phyloP scores from a whole-genome alignment of 2,888 invertebrate species.

The Andricus curvator region DNA sequence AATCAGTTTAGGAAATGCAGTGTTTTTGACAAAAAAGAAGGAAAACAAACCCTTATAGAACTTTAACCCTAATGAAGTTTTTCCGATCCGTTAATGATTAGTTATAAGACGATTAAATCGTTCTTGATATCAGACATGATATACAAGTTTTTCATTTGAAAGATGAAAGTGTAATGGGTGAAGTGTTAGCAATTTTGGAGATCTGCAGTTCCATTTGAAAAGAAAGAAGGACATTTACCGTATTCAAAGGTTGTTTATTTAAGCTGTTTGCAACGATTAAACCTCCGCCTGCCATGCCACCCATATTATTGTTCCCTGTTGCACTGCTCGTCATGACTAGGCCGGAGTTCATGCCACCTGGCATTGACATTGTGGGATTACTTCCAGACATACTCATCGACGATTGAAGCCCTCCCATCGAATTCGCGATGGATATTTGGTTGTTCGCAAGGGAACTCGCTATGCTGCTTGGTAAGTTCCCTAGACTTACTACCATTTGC shows the following conservation, averaged over 20 bases:
- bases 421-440: conserved; percentile 77
- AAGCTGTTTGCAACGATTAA: conserved; percentile 87
- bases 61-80: no score
- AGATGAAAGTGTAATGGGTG: neutral
- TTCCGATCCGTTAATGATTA: no score
- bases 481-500: conserved; percentile 81
- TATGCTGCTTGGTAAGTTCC: conserved; percentile 80
- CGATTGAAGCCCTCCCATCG: conserved; percentile 79
- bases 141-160: neutral
- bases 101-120: no score
- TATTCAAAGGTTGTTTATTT: conserved; percentile 84
- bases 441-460: conserved; percentile 79
- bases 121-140: no score
- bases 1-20: neutral
- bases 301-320: conserved; percentile 80
- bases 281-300: conserved; percentile 86
- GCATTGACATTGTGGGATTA: conserved; percentile 76
- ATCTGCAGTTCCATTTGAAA: neutral
- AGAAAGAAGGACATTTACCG: conserved; percentile 58
- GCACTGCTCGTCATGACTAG: conserved; percentile 91
- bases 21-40: neutral
- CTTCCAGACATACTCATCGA: conserved; percentile 83
- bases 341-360: conserved; percentile 79
- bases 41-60: no score
- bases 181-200: neutral